Evolutionary conservation across 2,113 vertebrate genomes (phyloP).

Genomic region (Lagopus leucura): DNA sequence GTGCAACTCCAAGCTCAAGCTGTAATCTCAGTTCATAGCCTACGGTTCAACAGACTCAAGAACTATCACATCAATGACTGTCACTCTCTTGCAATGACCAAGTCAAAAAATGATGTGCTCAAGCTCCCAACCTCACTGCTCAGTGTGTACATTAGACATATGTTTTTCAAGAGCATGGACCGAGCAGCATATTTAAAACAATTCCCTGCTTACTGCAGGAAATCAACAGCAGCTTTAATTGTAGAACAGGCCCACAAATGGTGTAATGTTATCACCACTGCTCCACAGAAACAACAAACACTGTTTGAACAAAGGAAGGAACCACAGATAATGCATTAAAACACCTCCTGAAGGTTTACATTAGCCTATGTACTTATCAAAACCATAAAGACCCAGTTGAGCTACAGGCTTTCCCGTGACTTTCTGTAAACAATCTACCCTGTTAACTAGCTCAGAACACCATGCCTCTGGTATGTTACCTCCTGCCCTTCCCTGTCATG

Average conservation of each 20-base stretch:
- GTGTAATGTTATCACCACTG: background rate
- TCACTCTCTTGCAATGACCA: background rate
- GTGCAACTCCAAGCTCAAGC: background rate
- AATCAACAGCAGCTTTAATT: background rate
- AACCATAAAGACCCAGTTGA: background rate
- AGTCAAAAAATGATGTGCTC: rapidly evolving
- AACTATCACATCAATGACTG: background rate
- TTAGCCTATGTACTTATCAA: background rate
- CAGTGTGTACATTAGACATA: background rate
- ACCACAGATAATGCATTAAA: background rate
- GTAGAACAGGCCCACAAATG: background rate
- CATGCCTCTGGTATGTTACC: background rate
- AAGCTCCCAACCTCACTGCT: background rate
- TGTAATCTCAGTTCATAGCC: rapidly evolving
- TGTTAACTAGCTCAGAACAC: background rate
- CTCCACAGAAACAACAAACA: background rate
- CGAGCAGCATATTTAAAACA: background rate
- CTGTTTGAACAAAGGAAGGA: background rate
- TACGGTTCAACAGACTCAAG: background rate
- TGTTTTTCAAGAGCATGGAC: background rate
- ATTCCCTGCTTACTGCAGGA: background rate
- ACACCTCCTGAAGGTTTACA: background rate
- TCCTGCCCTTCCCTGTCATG: background rate
- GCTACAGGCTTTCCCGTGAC: background rate
- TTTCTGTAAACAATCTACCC: background rate